These are phyloP conservation scores for Zenarchopterus dispar DNA, from an alignment of 2,797 vertebrate species.

Conservation along the genomic window DNA sequence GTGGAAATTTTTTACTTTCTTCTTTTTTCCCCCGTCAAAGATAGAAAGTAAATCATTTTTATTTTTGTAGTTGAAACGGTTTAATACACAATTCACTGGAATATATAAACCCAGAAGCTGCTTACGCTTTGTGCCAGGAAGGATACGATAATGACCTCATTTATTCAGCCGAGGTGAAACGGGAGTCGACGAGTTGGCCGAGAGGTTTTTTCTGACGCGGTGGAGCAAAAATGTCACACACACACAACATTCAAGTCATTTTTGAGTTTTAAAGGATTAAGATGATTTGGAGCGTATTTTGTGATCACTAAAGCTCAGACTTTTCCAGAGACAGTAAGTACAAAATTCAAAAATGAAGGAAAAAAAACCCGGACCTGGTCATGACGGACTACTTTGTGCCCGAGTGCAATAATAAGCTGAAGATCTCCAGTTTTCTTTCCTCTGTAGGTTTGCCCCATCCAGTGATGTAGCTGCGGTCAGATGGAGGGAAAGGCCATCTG, in stretches of 20 bases:
- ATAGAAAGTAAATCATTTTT: constrained; percentile 1
- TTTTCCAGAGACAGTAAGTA: neutral
- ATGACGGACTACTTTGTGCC: neutral
- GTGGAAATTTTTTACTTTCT: constrained; percentile 1
- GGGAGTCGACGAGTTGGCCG: neutral
- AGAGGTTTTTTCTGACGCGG: constrained; percentile 35
- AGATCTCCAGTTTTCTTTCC: neutral
- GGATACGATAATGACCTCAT: neutral
- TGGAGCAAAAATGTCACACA: constrained; percentile 22
- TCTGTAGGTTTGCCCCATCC: constrained; percentile 8
- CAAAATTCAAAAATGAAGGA: neutral
- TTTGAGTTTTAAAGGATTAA: too few relatives aligned
- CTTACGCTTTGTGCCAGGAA: neutral
- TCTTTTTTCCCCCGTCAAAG: constrained; percentile 7
- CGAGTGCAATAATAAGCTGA: neutral
- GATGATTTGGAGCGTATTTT: neutral
- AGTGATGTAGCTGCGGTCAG: constrained; percentile 4
- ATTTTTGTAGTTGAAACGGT: neutral
- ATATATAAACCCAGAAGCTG: neutral
- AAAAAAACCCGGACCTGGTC: neutral
- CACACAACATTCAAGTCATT: too few relatives aligned
- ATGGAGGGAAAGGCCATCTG: constrained; percentile 58
- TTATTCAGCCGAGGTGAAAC: neutral
- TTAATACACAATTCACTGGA: too few relatives aligned
- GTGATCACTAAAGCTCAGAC: neutral